Evolutionary conservation across 2,888 invertebrate genomes (phyloP), one percentile per base, ranked within the genome.

Genomic region (Cephus pulcher): DNA sequence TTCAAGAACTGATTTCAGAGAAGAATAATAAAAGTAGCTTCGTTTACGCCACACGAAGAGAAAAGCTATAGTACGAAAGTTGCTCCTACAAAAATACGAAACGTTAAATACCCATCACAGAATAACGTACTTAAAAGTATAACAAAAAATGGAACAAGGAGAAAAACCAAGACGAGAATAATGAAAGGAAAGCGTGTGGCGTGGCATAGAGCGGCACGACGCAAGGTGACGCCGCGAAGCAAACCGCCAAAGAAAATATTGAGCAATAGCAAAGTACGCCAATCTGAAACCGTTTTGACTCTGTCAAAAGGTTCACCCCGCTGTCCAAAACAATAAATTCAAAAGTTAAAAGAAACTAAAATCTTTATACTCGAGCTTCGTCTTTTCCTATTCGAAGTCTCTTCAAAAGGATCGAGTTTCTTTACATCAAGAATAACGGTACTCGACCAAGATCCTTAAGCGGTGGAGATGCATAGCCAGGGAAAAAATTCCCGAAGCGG

Each of bases 401-500:
- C 56, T 56, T 9, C 56, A 9, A 56, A 56, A 0, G 23, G 9
- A 56, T 56, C 9, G 56, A 56, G 23, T 23, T 23, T 9, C 56
- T 56, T 23, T 23, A 56, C 56, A 23, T 23, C 23, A 9, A 40
- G n/a, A 75, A 73, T 82, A 78, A 76, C 81, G 79, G 78, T 79
- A 78, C 79, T 79, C 82, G 77, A 78, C 77, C 79, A 80, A 78
- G 76, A 78, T 79, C 74, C 74, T 56, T 56, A 56, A 56, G 23
- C 56, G 56, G 80, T 82, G 78, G 12, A 69, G 32, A 33, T 70
- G 74, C 23, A 32, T 73, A 70, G 32, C 40, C 37, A 73, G 34
- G 74, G 73, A 78, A 78, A 79, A 92, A 93, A 23, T 23, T 56
- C 92, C 93, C 92, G 92, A 88, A 90, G 91, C 93, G 93, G 92